Evolutionary conservation across 2,888 invertebrate genomes (phyloP).

Genomic region (Leptinotarsa haldemani): DNA sequence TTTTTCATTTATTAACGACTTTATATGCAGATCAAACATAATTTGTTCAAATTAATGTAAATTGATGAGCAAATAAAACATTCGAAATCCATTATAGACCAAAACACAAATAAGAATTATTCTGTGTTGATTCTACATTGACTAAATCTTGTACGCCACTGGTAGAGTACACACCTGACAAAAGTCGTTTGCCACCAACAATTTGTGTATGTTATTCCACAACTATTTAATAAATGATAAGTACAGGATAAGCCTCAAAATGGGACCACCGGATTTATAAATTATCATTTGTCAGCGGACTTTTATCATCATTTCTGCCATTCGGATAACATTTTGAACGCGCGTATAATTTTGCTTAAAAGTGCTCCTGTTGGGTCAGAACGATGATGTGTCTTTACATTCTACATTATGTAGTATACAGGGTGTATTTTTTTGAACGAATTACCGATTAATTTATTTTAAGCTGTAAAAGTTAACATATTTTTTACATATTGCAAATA

Average conservation of each 20-base stretch:
- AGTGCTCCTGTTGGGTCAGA: neutral
- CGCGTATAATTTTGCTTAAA: neutral
- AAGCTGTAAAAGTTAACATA: too few species aligned
- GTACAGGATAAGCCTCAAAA: slow-evolving; percentile 55
- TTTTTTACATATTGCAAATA: too few species aligned
- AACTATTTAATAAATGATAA: slow-evolving; percentile 52
- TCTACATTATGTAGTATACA: too few species aligned
- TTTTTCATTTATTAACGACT: too few species aligned
- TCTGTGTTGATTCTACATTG: neutral
- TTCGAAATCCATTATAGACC: too few species aligned
- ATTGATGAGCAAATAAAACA: too few species aligned
- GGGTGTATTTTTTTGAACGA: too few species aligned
- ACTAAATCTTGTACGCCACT: slow-evolving; percentile 33
- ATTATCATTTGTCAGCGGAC: slow-evolving; percentile 45
- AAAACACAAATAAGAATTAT: too few species aligned
- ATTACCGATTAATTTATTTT: too few species aligned
- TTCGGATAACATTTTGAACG: neutral
- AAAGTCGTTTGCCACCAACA: slow-evolving; percentile 53
- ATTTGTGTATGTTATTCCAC: slow-evolving; percentile 50
- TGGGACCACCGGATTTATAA: slow-evolving; percentile 51
- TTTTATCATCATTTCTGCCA: slow-evolving; percentile 37
- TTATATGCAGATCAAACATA: too few species aligned
- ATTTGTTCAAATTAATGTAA: too few species aligned
- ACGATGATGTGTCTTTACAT: neutral
- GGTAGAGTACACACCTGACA: slow-evolving; percentile 49